Conservation (phyloP, 2,888 invertebrate species). For the Drosophila neonasuta region DNA sequence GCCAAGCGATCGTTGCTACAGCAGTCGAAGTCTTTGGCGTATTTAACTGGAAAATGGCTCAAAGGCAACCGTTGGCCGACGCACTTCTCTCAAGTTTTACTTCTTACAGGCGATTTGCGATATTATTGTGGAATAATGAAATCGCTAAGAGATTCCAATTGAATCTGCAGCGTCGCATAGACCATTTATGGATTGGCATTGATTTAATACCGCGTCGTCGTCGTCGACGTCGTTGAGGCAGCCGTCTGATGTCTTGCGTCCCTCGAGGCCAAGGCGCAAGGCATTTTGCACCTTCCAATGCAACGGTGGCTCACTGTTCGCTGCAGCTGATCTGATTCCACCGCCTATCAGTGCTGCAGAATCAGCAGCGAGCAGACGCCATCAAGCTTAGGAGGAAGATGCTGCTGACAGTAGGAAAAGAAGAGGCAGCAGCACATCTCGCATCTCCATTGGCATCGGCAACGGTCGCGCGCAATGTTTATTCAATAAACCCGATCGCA, state of each 20-base stretch:
- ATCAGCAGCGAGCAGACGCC: conserved; percentile 65
- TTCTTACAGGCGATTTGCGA: conserved; percentile 52
- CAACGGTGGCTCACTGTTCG: conserved; percentile 38
- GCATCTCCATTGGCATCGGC: neutral
- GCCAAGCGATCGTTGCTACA: neutral
- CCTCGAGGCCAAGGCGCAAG: conserved; percentile 79
- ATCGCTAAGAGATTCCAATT: conserved; percentile 73
- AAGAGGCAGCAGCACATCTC: neutral
- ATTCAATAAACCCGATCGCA: conserved; percentile 79
- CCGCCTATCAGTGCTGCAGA: conserved; percentile 64
- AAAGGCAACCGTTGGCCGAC: conserved; percentile 22
- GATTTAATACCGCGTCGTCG: conserved; percentile 71
- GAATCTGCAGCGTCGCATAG: conserved; percentile 61
- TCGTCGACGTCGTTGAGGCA: conserved; percentile 12
- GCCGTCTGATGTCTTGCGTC: conserved; percentile 60
- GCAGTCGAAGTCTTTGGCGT: conserved; percentile 5
- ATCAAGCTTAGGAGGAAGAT: conserved; percentile 23
- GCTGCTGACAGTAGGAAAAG: conserved; percentile 2
- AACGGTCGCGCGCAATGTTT: conserved; percentile 69
- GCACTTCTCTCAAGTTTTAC: conserved; percentile 5
- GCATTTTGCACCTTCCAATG: conserved; percentile 78
- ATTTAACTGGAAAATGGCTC: conserved; percentile 36
- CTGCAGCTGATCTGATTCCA: conserved; percentile 75
- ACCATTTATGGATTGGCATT: conserved; percentile 78
- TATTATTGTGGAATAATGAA: conserved; percentile 73